phyloP scores from a whole-genome alignment of 2,113 vertebrate species.

The Myotis brandtii region DNA sequence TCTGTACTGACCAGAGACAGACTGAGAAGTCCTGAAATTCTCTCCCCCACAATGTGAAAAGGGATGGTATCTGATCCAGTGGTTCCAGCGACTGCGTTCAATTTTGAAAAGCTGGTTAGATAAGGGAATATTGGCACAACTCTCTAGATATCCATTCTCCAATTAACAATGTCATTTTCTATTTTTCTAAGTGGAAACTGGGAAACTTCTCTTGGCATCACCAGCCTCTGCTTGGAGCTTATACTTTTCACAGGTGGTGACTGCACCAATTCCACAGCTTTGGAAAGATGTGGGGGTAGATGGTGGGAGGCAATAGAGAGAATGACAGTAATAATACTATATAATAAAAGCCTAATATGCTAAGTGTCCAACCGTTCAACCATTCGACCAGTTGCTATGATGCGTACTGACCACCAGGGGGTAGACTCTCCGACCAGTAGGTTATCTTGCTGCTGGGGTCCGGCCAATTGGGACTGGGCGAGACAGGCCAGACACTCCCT shows the following conservation, averaged over 20 bases:
- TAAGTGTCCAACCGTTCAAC: too few relatives aligned
- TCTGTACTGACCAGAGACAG: conserved; percentile 64
- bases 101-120: conserved; percentile 80
- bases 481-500: too few relatives aligned
- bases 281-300: not conserved
- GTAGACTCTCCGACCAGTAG: too few relatives aligned
- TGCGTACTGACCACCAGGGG: too few relatives aligned
- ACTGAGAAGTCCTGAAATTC: conserved; percentile 73
- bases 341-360: too few relatives aligned
- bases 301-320: not conserved
- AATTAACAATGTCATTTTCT: conserved; percentile 79
- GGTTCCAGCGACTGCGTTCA: conserved; percentile 57
- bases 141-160: conserved; percentile 53
- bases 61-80: conserved; percentile 67
- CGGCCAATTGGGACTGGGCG: too few relatives aligned
- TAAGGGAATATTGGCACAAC: conserved; percentile 70
- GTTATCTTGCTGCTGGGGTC: too few relatives aligned
- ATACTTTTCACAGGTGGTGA: conserved; percentile 43
- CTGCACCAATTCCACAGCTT: not conserved
- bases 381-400: too few relatives aligned
- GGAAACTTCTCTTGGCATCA: conserved; percentile 59
- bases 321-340: not conserved
- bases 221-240: not conserved
- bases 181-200: conserved; percentile 59
- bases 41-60: conserved; percentile 66